Conservation (phyloP, 2,888 invertebrate species). For the Pemphredon lugubris region DNA sequence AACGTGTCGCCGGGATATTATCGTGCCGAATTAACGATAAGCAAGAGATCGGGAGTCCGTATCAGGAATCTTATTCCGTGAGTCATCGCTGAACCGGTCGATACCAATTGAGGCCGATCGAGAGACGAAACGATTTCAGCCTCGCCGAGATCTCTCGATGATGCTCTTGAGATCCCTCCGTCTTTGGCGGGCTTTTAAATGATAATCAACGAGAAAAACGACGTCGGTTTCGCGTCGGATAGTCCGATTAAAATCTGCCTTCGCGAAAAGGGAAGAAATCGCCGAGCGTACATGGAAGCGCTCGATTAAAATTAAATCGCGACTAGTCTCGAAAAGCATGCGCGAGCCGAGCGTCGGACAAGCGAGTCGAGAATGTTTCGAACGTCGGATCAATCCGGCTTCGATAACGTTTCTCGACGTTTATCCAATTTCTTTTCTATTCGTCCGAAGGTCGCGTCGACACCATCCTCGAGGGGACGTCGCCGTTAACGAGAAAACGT, state of each 20-base stretch:
- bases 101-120: conserved; percentile 63
- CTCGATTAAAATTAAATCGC: not conserved
- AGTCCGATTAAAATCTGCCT: conserved; percentile 38
- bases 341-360: not conserved
- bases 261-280: not conserved
- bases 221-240: not conserved
- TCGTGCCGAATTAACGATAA: conserved; percentile 61
- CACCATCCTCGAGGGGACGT: no score
- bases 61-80: conserved; percentile 44
- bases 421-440: no score
- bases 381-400: no score
- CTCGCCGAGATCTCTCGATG: conserved; percentile 20
- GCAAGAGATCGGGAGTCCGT: conserved; percentile 44
- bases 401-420: no score
- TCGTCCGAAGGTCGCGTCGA: no score
- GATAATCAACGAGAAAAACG: conserved; percentile 40
- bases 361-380: no score
- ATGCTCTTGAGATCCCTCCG: conserved; percentile 22
- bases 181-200: conserved; percentile 47
- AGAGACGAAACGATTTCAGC: conserved; percentile 38
- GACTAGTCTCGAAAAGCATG: not conserved
- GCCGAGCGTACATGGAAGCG: no score
- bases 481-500: no score
- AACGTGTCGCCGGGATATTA: conserved; percentile 63
- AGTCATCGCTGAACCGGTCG: conserved; percentile 64